Conservation (phyloP, 2,888 invertebrate genomes). For the Ariolimax columbianus region DNA sequence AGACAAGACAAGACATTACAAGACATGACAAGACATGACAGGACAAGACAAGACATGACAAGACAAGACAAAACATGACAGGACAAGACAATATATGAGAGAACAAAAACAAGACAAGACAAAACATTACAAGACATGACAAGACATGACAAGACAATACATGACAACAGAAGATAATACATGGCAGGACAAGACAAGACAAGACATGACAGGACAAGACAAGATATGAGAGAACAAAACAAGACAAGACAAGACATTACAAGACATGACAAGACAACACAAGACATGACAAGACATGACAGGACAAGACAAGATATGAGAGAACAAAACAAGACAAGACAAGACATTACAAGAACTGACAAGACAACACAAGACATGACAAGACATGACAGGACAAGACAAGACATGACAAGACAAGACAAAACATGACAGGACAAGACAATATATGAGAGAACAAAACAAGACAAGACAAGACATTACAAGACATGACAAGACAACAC, state of each 20-base stretch:
- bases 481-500: conserved; percentile 3
- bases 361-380: background rate
- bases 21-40: conserved; percentile 8
- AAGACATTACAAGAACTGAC: background rate
- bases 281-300: conserved; percentile 13
- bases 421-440: conserved; percentile 4
- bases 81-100: background rate
- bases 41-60: conserved; percentile 11
- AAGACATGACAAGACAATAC: too few species aligned
- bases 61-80: conserved; percentile 6
- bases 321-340: background rate
- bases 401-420: background rate
- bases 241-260: conserved; percentile 10
- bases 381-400: conserved; percentile 1
- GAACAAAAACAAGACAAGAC: background rate
- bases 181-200: conserved; percentile 2
- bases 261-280: conserved; percentile 3
- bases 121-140: too few species aligned
- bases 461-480: conserved; percentile 10
- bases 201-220: conserved; percentile 6
- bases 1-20: conserved; percentile 10
- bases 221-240: background rate
- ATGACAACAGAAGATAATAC: too few species aligned
- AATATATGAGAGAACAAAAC: background rate
- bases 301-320: conserved; percentile 3